A percentile compares a stretch with the other conserved stretches of the same genome.
These are phyloP conservation scores for Myathropa florea DNA, from an alignment of 2,888 invertebrate genomes.

Conservation along the genomic window DNA sequence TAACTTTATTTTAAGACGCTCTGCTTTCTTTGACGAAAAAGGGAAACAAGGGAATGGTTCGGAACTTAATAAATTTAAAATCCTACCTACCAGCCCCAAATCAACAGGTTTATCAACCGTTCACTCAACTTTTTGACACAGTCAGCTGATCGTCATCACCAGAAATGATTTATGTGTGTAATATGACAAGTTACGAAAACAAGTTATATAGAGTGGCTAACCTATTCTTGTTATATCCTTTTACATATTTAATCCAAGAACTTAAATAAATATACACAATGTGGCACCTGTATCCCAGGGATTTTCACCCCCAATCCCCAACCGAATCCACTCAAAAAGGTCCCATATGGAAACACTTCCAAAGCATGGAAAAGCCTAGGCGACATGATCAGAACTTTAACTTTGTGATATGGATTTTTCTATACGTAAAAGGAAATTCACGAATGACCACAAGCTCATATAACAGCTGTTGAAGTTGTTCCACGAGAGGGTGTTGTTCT, in stretches of 20 bases:
- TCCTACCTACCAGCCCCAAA: neutral
- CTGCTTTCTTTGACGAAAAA: too few species aligned
- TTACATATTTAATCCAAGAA: neutral
- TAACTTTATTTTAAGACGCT: too few species aligned
- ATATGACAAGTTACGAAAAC: neutral
- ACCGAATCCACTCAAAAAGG: too few species aligned
- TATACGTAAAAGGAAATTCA: neutral
- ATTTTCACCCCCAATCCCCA: neutral
- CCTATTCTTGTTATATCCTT: neutral
- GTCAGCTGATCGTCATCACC: neutral
- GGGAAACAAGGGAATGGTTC: neutral
- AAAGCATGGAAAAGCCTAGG: neutral
- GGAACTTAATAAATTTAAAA: neutral
- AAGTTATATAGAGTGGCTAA: neutral
- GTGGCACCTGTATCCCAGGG: neutral
- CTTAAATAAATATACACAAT: neutral
- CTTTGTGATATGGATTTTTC: conserved; percentile 9
- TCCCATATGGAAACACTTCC: neutral
- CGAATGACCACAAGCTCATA: neutral
- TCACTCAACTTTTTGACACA: neutral
- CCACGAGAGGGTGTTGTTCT: neutral
- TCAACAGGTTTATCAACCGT: neutral
- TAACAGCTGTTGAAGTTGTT: neutral
- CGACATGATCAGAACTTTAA: neutral
- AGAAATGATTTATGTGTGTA: neutral